A percentile compares a stretch with the other conserved stretches of the same genome.
phyloP scores from a whole-genome alignment of 2,888 invertebrate species.

The Aphodius sticticus region DNA sequence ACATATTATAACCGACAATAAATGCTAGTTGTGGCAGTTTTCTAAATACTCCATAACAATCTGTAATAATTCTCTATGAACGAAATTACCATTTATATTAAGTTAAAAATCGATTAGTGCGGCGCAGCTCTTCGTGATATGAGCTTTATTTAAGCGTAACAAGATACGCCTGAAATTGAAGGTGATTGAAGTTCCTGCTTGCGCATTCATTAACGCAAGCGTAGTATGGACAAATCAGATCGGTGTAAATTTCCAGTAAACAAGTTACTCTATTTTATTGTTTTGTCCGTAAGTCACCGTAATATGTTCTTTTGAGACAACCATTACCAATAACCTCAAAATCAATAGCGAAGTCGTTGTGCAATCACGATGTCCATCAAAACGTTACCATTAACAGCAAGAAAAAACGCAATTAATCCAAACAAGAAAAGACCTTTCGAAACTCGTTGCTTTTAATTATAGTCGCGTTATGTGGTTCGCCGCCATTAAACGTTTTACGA shows the following conservation, averaged over 20 bases:
- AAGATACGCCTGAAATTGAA: background rate
- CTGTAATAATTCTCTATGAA: background rate
- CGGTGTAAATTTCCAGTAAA: background rate
- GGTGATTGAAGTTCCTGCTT: background rate
- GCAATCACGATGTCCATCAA: background rate
- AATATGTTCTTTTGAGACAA: too few relatives aligned
- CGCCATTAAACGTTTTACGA: background rate
- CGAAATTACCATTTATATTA: constrained; percentile 4
- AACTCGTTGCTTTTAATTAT: background rate
- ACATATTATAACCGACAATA: too few relatives aligned
- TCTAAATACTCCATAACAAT: too few relatives aligned
- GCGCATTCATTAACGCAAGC: background rate
- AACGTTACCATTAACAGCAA: background rate
- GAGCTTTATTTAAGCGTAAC: background rate
- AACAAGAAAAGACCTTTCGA: background rate
- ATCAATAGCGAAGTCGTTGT: background rate
- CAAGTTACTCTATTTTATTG: too few relatives aligned
- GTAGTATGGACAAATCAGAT: background rate
- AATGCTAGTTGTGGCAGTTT: too few relatives aligned
- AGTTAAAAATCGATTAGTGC: background rate
- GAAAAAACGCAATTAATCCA: background rate
- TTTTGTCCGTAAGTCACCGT: too few relatives aligned
- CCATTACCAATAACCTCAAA: background rate
- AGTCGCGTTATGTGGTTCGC: background rate
- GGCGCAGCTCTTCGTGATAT: too few relatives aligned